Percentiles rank a stretch among this genome's conserved stretches.
These are phyloP conservation scores for Todiramphus chloris DNA, from an alignment of 2,113 vertebrate genomes.

Conservation along the genomic window DNA sequence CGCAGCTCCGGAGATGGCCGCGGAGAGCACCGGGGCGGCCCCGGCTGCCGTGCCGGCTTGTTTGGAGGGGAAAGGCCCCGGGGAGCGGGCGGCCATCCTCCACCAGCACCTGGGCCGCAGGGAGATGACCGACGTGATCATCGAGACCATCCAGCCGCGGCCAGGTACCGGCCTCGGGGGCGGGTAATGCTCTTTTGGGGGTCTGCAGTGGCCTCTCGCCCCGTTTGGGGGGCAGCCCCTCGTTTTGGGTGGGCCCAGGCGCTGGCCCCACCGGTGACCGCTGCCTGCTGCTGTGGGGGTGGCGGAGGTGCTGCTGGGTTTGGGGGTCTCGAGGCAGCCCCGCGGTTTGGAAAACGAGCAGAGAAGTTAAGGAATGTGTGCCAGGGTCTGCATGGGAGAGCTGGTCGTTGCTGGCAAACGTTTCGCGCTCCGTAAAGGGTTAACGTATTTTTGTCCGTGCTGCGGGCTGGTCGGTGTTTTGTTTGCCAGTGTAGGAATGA, in stretches of 20 bases:
- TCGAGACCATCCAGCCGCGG: constrained; percentile 87
- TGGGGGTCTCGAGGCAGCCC: fast-evolving
- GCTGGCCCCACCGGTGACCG: fast-evolving
- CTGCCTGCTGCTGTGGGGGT: fast-evolving
- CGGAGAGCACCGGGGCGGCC: constrained; percentile 11
- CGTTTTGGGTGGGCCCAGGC: fast-evolving
- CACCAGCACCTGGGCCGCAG: constrained; percentile 95
- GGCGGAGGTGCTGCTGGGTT: fast-evolving
- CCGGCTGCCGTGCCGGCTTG: constrained; percentile 36
- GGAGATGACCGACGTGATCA: constrained; percentile 96
- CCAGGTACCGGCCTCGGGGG: constrained; percentile 70
- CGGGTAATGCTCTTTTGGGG: fast-evolving
- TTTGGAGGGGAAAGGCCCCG: constrained; percentile 86
- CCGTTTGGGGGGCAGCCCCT: fast-evolving
- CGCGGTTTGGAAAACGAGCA: fast-evolving
- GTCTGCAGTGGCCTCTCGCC: background rate
- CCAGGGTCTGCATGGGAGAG: fast-evolving
- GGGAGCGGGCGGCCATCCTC: constrained; percentile 84
- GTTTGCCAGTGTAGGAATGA: fast-evolving
- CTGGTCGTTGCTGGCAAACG: fast-evolving
- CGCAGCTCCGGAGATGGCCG: constrained; percentile 47
- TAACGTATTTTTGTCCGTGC: background rate
- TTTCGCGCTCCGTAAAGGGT: fast-evolving
- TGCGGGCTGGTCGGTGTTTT: fast-evolving
- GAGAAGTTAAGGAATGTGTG: fast-evolving